Evolutionary conservation across 1,140 invertebrate genomes (phyloP).

Genomic region (Heliconius nattereri): DNA sequence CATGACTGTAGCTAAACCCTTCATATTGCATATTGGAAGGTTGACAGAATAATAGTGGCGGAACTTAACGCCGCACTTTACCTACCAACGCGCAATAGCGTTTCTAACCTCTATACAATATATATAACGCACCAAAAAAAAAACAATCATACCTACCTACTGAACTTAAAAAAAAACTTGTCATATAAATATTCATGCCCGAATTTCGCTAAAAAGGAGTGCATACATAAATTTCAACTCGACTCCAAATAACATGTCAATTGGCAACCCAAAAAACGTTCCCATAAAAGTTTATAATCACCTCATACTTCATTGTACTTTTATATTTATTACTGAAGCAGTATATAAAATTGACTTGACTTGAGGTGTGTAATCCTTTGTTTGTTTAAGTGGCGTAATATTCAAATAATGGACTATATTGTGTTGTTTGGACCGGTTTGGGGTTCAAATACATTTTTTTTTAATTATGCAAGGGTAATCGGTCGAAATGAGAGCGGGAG

Average conservation of each 20-base stretch:
- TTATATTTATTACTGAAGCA: conserved; percentile 58
- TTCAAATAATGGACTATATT: conserved; percentile 65
- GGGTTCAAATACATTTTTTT: conserved; percentile 42
- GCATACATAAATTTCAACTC: conserved; percentile 25
- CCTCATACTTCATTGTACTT: conserved; percentile 57
- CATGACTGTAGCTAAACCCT: no score
- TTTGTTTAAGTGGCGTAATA: conserved; percentile 64
- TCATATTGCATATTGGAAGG: no score
- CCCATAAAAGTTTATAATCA: conserved; percentile 56
- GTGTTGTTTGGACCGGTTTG: conserved; percentile 47
- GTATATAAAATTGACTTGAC: conserved; percentile 57
- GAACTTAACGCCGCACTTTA: no score
- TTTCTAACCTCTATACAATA: no score
- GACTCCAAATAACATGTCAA: conserved; percentile 48
- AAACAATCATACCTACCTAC: no score
- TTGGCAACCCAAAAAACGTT: conserved; percentile 48
- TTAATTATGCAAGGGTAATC: conserved; percentile 43
- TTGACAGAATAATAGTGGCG: no score
- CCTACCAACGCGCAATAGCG: no score
- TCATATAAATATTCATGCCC: conserved; percentile 12
- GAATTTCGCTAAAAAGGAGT: conserved; percentile 12
- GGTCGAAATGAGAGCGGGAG: conserved; percentile 40
- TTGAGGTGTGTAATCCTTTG: conserved; percentile 65
- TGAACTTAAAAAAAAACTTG: no score
- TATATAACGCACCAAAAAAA: no score